phyloP scores from a whole-genome alignment of 2,113 vertebrate species.

The Xenopus laevis region DNA sequence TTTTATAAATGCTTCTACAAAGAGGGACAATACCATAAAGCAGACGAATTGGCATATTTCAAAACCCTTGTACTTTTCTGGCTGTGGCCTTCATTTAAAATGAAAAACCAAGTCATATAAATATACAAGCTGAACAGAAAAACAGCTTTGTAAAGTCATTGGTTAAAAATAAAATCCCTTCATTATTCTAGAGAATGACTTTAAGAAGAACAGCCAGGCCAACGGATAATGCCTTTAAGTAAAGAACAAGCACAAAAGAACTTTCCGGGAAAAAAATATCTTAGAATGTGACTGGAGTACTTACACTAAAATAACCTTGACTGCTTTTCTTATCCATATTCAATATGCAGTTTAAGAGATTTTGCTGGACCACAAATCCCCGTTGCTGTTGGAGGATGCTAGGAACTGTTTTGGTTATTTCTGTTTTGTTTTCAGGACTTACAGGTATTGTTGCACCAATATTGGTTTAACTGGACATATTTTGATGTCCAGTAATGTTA shows the following conservation, averaged over 20 bases:
- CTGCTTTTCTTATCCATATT: too few relatives aligned
- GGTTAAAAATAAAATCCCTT: background rate
- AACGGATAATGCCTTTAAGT: background rate
- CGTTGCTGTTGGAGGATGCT: too few relatives aligned
- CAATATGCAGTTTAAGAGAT: too few relatives aligned
- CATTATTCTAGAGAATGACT: background rate
- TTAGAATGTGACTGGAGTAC: too few relatives aligned
- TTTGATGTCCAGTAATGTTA: too few relatives aligned
- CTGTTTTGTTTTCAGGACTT: too few relatives aligned
- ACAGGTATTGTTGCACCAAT: too few relatives aligned
- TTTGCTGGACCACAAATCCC: too few relatives aligned
- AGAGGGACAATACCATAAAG: constrained; percentile 35
- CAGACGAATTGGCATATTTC: constrained; percentile 36
- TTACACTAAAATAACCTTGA: too few relatives aligned
- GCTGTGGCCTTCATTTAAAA: constrained; percentile 15
- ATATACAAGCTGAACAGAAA: background rate
- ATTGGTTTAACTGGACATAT: too few relatives aligned
- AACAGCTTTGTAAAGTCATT: constrained; percentile 1
- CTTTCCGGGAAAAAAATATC: too few relatives aligned
- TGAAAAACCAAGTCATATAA: constrained; percentile 25
- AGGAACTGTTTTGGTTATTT: too few relatives aligned
- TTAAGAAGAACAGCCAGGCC: background rate
- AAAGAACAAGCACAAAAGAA: background rate
- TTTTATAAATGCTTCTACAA: constrained; percentile 33
- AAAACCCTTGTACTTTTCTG: constrained; percentile 8